Evolutionary conservation across 1,140 invertebrate genomes (phyloP).

Genomic region (Drosophila repletoides): DNA sequence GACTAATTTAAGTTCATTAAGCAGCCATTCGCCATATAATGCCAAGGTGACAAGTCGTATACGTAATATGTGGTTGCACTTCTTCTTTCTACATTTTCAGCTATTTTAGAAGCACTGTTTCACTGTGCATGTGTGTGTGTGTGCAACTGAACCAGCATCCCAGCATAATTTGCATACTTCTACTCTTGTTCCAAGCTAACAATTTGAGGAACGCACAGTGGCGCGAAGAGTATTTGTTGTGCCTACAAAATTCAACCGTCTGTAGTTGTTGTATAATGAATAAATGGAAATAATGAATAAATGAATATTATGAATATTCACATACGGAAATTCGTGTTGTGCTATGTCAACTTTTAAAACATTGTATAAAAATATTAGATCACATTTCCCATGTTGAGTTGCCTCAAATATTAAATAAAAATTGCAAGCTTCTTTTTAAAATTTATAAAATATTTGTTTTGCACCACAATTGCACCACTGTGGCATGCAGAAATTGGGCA

Average conservation of each 20-base stretch:
- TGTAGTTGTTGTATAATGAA: no score
- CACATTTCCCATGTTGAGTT: neutral
- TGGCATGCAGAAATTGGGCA: conserved; percentile 34
- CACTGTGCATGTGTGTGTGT: conserved; percentile 4
- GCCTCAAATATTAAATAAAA: neutral
- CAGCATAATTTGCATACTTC: conserved; percentile 69
- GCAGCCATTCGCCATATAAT: conserved; percentile 34
- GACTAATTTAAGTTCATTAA: conserved; percentile 65
- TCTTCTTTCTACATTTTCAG: no score
- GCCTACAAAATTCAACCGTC: no score
- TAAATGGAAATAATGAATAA: no score
- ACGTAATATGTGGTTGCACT: conserved; percentile 49
- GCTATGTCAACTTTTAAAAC: no score
- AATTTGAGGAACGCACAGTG: conserved; percentile 30
- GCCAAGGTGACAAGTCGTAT: conserved; percentile 71
- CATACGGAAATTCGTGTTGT: no score
- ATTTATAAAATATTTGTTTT: conserved; percentile 13
- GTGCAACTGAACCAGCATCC: conserved; percentile 10
- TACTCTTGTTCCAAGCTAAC: conserved; percentile 28
- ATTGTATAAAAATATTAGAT: no score
- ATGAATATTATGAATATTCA: no score
- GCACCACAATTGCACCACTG: conserved; percentile 20
- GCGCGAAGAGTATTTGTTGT: no score
- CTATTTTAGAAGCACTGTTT: no score
- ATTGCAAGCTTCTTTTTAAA: neutral